Percentiles rank a stretch among this genome's conserved stretches.
Conservation (phyloP, 1,140 invertebrate species). For the Camponotus vicinus region DNA sequence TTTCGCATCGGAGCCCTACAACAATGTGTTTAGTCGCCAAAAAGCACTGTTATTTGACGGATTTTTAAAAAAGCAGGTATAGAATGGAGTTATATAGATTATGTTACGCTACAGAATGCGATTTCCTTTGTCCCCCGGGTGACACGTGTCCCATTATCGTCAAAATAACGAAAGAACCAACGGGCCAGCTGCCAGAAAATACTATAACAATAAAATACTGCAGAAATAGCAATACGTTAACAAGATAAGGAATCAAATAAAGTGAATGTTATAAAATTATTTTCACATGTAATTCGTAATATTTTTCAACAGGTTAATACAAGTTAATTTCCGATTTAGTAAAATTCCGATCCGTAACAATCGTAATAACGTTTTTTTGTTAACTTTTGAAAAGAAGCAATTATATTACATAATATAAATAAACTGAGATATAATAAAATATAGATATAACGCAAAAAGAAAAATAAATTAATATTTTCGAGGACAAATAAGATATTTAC, state of each 20-base stretch:
- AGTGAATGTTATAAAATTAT: not conserved
- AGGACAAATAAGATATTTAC: not conserved
- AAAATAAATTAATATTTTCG: slow-evolving; percentile 12
- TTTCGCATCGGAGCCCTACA: too few relatives aligned
- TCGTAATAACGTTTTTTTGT: not conserved
- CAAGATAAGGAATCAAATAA: slow-evolving; percentile 21
- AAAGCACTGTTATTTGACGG: slow-evolving; percentile 24
- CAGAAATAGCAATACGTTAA: slow-evolving; percentile 1
- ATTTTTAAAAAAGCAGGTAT: slow-evolving; percentile 36
- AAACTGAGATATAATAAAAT: not conserved
- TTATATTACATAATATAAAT: not conserved
- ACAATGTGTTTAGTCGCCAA: slow-evolving; percentile 5
- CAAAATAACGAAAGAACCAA: slow-evolving; percentile 27
- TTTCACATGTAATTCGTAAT: not conserved
- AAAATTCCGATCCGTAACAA: not conserved
- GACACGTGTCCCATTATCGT: slow-evolving; percentile 61
- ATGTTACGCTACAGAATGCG: slow-evolving; percentile 34
- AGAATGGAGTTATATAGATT: not conserved
- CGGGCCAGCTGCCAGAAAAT: slow-evolving; percentile 49
- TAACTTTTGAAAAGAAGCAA: not conserved
- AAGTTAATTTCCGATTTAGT: not conserved
- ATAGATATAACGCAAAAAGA: not conserved
- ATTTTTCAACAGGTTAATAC: not conserved
- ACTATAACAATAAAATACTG: slow-evolving; percentile 22
- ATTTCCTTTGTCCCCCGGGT: slow-evolving; percentile 15